These are phyloP conservation scores for Sinosuthora webbiana DNA, from an alignment of 2,113 vertebrate genomes.

Conservation along the genomic window DNA sequence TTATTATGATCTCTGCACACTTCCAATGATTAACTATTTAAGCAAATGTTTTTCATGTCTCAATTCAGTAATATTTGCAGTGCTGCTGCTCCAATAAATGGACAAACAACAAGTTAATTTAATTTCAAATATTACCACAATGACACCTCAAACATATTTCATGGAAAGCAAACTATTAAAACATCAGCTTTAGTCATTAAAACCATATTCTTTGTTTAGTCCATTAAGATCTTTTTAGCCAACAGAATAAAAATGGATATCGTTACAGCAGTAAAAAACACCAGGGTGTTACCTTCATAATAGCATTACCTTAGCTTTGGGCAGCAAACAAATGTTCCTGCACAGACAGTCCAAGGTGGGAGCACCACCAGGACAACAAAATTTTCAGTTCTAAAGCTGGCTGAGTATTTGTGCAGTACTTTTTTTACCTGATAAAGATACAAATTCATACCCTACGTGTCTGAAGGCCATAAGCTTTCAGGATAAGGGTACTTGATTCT, in stretches of 20 bases:
- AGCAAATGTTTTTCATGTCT: background rate
- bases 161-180: background rate
- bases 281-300: background rate
- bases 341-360: too few species aligned
- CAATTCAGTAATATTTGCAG: background rate
- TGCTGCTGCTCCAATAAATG: background rate
- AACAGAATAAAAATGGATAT: background rate
- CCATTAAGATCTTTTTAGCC: background rate
- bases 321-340: background rate
- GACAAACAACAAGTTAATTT: background rate
- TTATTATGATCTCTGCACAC: background rate
- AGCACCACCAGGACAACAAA: background rate
- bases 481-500: background rate
- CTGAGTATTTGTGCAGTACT: background rate
- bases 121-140: background rate
- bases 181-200: background rate
- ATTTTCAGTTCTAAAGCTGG: background rate
- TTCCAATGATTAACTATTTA: background rate
- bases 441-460: accelerated
- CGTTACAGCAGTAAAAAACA: background rate
- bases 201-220: background rate
- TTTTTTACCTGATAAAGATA: background rate
- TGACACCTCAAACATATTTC: background rate
- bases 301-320: background rate
- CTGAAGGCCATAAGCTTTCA: background rate